Evolutionary conservation across 2,888 invertebrate genomes (phyloP), one percentile per base, ranked within the genome.

Genomic region (Opisthograptis luteolata): DNA sequence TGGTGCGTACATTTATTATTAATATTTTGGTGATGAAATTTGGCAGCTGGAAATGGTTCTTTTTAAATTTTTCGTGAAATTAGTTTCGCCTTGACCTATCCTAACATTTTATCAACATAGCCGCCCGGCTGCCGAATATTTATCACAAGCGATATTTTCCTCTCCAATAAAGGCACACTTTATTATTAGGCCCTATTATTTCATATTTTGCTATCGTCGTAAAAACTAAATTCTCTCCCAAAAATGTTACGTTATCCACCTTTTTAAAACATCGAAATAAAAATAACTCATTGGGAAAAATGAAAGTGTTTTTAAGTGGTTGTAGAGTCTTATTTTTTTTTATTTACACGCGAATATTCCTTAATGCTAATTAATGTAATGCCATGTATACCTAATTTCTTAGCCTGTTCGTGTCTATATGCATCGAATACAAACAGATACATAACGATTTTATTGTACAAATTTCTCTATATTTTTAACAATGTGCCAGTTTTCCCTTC

Each of bases 81-180:
- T 27, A 59, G 65, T 68, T 72, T 81, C 60, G 74, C 84, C 87
- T 83, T 88, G 88, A 89, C 88, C 89, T 88, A 86, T 82, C 83
- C 80, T 85, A 88, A 90, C 83, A 82, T 79, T 83, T 84, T 86
- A 83, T 84, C 80, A 75, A 70, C 65, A 66, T 60, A 49, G 58
- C 68, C 62, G 67, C 58, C 62, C 60, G 60, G 59, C 58, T 60
- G 71, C 66, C 70, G 69, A 77, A 76, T 69, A 67, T 72, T 76
- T 79, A 77, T 76, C 70, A 43, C 49, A 54, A 50, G 48, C 48
- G 51, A 61, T 61, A 58, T 71, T 73, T 70, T 68, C 61, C 65
- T 12, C 30, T 24, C 25, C 22, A 35, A 9, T 30, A 36, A 32
- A 12, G 34, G 19, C 8, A 3, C 36, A 36, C 35, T 30, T 35